Evolutionary conservation across 1,140 invertebrate genomes (phyloP).

Genomic region (Megalonaias nervosa): DNA sequence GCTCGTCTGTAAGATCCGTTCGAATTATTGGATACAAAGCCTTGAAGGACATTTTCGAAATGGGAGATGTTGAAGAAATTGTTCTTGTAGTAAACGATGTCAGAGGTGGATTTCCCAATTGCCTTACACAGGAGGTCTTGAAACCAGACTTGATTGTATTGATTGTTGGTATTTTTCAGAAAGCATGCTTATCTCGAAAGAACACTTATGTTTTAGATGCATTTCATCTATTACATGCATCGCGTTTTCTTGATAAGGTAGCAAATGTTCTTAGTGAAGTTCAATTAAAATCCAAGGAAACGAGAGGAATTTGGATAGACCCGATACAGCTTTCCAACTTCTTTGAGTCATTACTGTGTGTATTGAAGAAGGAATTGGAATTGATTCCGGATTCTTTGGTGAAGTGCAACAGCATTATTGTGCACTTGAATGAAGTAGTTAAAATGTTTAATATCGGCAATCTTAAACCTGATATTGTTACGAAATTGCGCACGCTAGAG

Average conservation of each 20-base stretch:
- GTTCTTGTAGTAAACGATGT: slow-evolving; percentile 17
- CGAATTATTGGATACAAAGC: no score
- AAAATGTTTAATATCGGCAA: not conserved
- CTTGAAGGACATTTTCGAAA: no score
- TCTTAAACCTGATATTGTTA: not conserved
- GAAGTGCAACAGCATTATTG: slow-evolving; percentile 7
- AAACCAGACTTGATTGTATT: no score
- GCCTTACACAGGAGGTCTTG: no score
- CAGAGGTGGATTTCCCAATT: slow-evolving; percentile 25
- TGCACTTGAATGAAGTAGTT: not conserved
- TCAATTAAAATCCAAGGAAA: slow-evolving; percentile 1
- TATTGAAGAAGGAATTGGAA: not conserved
- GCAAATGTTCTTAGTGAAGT: slow-evolving; percentile 6
- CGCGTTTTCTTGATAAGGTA: slow-evolving; percentile 6
- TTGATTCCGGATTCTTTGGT: not conserved
- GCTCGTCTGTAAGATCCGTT: no score
- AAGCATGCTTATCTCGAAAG: no score
- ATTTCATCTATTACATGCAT: slow-evolving; percentile 1
- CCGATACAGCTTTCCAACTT: not conserved
- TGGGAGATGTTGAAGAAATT: slow-evolving; percentile 13
- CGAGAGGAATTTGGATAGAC: not conserved
- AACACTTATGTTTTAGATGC: not conserved
- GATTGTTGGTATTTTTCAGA: no score
- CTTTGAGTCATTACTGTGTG: not conserved
- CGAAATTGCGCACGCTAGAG: not conserved